Conservation (phyloP, 1,140 invertebrate species). For the Pemphigus obesinymphae region DNA sequence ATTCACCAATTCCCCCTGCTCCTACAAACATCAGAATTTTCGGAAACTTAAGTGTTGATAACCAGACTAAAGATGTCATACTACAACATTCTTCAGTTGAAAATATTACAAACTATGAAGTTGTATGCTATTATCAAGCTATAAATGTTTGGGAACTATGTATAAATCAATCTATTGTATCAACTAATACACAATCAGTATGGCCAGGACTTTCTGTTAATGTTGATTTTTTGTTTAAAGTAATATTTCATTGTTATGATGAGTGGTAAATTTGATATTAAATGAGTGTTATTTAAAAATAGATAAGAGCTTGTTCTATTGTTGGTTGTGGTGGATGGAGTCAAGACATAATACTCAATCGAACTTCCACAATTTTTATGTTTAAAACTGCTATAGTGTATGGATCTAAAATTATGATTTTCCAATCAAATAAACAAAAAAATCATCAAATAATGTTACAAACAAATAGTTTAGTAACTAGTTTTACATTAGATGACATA, state of each 20-base stretch:
- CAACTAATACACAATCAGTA: not conserved
- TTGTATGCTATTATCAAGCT: not conserved
- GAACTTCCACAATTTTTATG: not conserved
- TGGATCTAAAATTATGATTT: constrained; percentile 52
- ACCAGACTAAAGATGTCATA: not conserved
- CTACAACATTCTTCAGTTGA: constrained; percentile 17
- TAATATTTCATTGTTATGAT: not conserved
- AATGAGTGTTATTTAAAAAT: constrained; percentile 43
- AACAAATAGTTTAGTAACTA: constrained; percentile 39
- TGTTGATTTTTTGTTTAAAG: constrained; percentile 10
- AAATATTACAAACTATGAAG: constrained; percentile 21
- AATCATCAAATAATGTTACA: constrained; percentile 51
- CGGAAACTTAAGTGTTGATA: constrained; percentile 52
- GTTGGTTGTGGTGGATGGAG: constrained; percentile 67
- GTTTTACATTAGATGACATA: constrained; percentile 14
- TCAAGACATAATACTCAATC: constrained; percentile 53
- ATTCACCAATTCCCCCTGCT: constrained; percentile 65
- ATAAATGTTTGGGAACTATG: not conserved
- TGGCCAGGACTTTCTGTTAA: constrained; percentile 4
- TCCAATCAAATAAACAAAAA: constrained; percentile 66
- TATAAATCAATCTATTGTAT: not conserved
- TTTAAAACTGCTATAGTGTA: constrained; percentile 12
- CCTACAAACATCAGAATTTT: constrained; percentile 67
- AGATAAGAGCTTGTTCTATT: constrained; percentile 73
- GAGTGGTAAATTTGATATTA: not conserved